These are phyloP conservation scores for Caenorhabditis sp. DNA, from an alignment of 2,888 invertebrate species.

Conservation along the genomic window DNA sequence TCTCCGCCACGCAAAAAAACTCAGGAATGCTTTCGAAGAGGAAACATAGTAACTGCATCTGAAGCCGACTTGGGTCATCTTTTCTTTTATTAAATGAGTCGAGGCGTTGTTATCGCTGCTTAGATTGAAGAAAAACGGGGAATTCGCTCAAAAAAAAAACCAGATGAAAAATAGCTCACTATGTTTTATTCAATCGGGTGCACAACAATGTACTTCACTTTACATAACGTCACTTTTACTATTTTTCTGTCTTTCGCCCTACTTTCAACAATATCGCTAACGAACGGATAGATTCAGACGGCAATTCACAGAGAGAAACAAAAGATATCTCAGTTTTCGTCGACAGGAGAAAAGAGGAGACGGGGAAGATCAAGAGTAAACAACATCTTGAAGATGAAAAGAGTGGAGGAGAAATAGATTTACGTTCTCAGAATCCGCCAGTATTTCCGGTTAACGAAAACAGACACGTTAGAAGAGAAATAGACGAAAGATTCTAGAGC, in stretches of 20 bases:
- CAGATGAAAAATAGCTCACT: background rate
- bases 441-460: background rate
- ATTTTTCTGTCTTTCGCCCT: background rate
- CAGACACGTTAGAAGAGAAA: constrained; percentile 9
- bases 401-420: constrained; percentile 12
- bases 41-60: too few species aligned
- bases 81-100: too few species aligned
- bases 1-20: constrained; percentile 1
- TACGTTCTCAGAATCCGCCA: constrained; percentile 28
- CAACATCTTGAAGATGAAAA: constrained; percentile 12
- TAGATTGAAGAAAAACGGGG: too few species aligned
- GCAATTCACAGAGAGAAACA: constrained; percentile 7
- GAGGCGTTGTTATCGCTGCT: too few species aligned
- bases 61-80: too few species aligned
- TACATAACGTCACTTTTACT: background rate
- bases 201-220: background rate
- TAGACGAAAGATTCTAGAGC: constrained; percentile 5
- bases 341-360: constrained; percentile 5
- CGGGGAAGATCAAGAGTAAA: constrained; percentile 16
- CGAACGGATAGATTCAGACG: constrained; percentile 6
- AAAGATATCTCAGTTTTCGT: constrained; percentile 5
- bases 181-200: background rate
- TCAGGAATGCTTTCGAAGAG: background rate
- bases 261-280: constrained; percentile 19
- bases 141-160: too few species aligned